Evolutionary conservation across 2,888 invertebrate genomes (phyloP).

Genomic region (Cephalotes varians): DNA sequence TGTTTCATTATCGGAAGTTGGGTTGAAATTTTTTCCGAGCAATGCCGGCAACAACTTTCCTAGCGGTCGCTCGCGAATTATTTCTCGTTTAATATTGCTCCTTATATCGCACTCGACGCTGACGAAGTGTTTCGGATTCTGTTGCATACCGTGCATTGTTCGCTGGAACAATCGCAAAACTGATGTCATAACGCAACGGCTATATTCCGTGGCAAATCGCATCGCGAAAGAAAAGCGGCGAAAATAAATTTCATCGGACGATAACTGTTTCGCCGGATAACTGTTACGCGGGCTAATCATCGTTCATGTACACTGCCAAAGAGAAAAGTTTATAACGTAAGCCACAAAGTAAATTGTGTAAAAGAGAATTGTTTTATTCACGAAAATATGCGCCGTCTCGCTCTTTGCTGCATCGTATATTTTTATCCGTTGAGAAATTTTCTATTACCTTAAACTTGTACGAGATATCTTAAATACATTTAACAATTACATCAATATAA

Average conservation of each 20-base stretch:
- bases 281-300: constrained; percentile 32
- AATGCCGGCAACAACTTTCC: constrained; percentile 35
- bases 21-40: constrained; percentile 44
- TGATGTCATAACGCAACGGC: constrained; percentile 50
- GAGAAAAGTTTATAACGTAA: constrained; percentile 31
- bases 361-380: constrained; percentile 37
- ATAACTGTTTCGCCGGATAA: constrained; percentile 40
- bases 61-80: constrained; percentile 32
- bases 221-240: constrained; percentile 36
- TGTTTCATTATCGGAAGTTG: constrained; percentile 46
- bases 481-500: background rate
- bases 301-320: constrained; percentile 40
- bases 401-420: background rate
- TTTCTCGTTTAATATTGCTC: constrained; percentile 56
- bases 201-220: constrained; percentile 19
- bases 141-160: constrained; percentile 54
- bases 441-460: constrained; percentile 7
- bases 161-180: constrained; percentile 55
- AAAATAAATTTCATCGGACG: constrained; percentile 52
- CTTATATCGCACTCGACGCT: constrained; percentile 55
- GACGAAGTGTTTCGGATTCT: constrained; percentile 51
- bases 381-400: too few relatives aligned
- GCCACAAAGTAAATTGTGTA: constrained; percentile 18
- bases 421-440: constrained; percentile 9
- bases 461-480: background rate